Conservation (phyloP, 2,888 invertebrate species). For the Heteromyza rotundicornis region DNA sequence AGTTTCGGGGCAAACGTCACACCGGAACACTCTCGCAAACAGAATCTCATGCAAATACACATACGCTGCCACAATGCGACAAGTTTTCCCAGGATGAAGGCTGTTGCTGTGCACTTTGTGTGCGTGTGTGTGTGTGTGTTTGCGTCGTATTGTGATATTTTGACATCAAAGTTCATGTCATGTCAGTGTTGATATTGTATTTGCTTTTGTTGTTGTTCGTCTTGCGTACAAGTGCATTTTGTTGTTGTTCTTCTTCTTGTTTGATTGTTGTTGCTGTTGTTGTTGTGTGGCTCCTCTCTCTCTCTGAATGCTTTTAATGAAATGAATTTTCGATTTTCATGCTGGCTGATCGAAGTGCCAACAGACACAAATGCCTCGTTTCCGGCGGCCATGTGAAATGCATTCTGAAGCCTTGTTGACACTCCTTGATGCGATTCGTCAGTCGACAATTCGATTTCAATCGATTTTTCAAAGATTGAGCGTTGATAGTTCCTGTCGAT, state of each 20-base stretch:
- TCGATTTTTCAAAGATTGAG: too few relatives aligned
- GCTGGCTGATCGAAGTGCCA: too few relatives aligned
- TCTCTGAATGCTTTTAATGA: not conserved
- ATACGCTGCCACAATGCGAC: not conserved
- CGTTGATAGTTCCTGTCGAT: too few relatives aligned
- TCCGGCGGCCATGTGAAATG: too few relatives aligned
- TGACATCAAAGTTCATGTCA: too few relatives aligned
- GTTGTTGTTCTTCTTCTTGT: not conserved
- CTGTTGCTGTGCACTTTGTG: slow-evolving; percentile 16
- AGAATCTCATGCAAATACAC: not conserved
- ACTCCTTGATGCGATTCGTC: too few relatives aligned
- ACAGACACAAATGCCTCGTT: too few relatives aligned
- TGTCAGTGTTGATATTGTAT: too few relatives aligned
- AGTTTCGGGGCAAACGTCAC: slow-evolving; percentile 8
- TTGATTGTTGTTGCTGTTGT: not conserved
- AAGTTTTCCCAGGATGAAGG: not conserved
- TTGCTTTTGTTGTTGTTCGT: too few relatives aligned
- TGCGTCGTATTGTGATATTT: too few relatives aligned
- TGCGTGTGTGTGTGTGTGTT: slow-evolving; percentile 16
- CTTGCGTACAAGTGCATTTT: not conserved
- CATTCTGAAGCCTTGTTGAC: too few relatives aligned
- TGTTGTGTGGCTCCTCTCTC: not conserved
- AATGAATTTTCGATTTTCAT: not conserved
- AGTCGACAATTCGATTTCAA: too few relatives aligned
- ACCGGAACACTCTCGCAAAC: not conserved